Evolutionary conservation across 2,888 invertebrate species (phyloP).

Genomic region (Ephialtes manifestator): DNA sequence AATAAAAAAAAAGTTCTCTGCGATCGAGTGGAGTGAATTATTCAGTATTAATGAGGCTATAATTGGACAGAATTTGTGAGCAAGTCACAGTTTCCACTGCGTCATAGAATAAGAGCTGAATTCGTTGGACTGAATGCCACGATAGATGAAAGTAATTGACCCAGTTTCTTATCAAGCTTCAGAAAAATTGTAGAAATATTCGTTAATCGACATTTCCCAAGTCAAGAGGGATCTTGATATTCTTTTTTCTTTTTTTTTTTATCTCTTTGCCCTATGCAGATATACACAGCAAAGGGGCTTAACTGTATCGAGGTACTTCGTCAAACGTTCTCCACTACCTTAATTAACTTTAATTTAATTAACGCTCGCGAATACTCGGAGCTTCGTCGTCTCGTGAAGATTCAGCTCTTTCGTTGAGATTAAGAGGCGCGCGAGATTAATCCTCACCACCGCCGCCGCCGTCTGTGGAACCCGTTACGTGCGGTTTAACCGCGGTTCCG

Average conservation of each 20-base stretch:
- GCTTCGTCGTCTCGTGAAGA: conserved; percentile 48
- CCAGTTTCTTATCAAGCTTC: neutral
- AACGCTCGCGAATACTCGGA: conserved; percentile 44
- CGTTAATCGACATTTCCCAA: conserved; percentile 6
- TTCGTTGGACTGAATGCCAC: neutral
- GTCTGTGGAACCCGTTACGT: conserved; percentile 66
- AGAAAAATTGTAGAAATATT: neutral
- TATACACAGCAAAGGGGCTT: neutral
- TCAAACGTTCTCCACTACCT: conserved; percentile 40
- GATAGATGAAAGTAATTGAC: conserved; percentile 5
- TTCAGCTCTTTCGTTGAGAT: conserved; percentile 68
- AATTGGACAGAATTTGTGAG: neutral
- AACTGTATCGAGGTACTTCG: conserved; percentile 12
- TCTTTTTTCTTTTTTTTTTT: conserved; percentile 10
- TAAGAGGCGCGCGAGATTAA: conserved; percentile 72
- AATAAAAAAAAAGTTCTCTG: neutral
- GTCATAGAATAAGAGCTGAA: neutral
- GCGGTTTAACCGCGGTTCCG: conserved; percentile 64
- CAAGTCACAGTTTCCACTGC: neutral
- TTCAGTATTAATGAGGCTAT: conserved; percentile 1
- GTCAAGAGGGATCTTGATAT: neutral
- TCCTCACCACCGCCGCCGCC: conserved; percentile 43
- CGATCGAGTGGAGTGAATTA: neutral
- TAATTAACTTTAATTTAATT: conserved; percentile 70
- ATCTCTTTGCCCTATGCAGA: neutral